Percentiles rank a stretch among this genome's conserved stretches.
phyloP scores from a whole-genome alignment of 2,797 vertebrate genomes.

The Etheostoma perlongum region DNA sequence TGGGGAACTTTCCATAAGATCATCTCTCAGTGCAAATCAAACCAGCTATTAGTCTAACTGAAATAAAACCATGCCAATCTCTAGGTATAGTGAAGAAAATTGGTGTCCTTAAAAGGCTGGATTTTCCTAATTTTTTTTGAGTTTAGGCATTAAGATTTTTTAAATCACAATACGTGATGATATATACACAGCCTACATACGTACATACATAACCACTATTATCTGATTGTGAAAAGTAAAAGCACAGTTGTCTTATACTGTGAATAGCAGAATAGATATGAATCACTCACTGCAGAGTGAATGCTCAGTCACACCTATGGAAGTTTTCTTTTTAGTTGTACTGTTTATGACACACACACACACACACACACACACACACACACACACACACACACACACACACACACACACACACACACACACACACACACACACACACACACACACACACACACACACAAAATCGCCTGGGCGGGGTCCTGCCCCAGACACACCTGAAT shows the following conservation, averaged over 20 bases:
- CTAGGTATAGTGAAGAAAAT: too few species aligned
- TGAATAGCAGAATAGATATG: background rate
- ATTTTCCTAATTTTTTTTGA: too few species aligned
- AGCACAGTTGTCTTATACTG: background rate
- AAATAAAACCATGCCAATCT: too few species aligned
- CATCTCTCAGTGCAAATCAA: too few species aligned
- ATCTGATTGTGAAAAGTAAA: background rate
- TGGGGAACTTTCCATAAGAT: too few species aligned
- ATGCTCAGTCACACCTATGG: slow-evolving; percentile 39
- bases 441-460: too few species aligned
- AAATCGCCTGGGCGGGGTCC: slow-evolving; percentile 26
- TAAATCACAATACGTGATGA: background rate
- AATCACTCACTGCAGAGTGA: slow-evolving; percentile 23
- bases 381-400: background rate
- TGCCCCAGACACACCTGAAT: slow-evolving; percentile 71
- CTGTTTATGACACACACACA: slow-evolving; percentile 24
- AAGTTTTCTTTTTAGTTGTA: slow-evolving; percentile 9
- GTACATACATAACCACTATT: too few species aligned
- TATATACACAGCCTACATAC: background rate
- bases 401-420: too few species aligned
- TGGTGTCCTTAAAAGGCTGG: too few species aligned
- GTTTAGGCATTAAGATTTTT: background rate
- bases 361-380: slow-evolving; percentile 14
- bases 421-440: too few species aligned
- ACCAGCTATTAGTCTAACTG: too few species aligned